These are phyloP conservation scores for Poecilobothrus nobilitatus DNA, from an alignment of 2,888 invertebrate genomes.

Conservation along the genomic window DNA sequence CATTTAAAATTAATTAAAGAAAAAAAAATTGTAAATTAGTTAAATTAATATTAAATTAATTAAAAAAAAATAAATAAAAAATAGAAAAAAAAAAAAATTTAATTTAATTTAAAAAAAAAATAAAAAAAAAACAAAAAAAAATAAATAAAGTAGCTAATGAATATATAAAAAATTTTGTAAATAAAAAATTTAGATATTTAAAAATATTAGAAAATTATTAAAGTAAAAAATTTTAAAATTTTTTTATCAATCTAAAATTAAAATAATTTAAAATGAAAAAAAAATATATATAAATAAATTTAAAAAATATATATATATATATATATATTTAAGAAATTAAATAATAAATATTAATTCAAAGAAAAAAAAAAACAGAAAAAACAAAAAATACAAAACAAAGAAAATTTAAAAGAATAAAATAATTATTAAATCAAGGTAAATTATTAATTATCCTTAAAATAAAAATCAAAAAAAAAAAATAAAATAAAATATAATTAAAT, in stretches of 20 bases:
- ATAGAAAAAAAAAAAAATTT: not conserved
- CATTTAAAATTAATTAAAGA: no score
- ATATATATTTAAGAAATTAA: not conserved
- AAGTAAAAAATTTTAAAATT: slow-evolving; percentile 8
- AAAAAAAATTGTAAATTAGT: no score
- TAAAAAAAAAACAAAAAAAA: slow-evolving; percentile 11
- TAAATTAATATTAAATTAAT: no score
- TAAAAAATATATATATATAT: slow-evolving; percentile 9
- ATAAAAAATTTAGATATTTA: slow-evolving; percentile 11
- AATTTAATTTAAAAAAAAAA: slow-evolving; percentile 13
- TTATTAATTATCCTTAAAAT: slow-evolving; percentile 8
- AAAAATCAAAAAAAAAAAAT: not conserved
- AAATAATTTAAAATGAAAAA: not conserved
- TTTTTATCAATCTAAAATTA: slow-evolving; percentile 8
- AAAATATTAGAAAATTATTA: slow-evolving; percentile 8
- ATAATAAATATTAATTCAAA: no score
- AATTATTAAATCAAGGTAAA: no score
- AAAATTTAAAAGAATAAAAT: no score
- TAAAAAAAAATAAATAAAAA: slow-evolving; percentile 20
- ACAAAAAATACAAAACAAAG: no score
- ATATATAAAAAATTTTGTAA: slow-evolving; percentile 12
- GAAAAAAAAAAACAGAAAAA: no score
- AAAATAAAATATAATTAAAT: slow-evolving; percentile 14
- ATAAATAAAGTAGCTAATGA: slow-evolving; percentile 17
- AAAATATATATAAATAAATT: slow-evolving; percentile 9